Percentiles rank a stretch among this genome's conserved stretches.
Evolutionary conservation across 2,797 vertebrate genomes (phyloP).

Genomic region (Brachyalestes nurse): DNA sequence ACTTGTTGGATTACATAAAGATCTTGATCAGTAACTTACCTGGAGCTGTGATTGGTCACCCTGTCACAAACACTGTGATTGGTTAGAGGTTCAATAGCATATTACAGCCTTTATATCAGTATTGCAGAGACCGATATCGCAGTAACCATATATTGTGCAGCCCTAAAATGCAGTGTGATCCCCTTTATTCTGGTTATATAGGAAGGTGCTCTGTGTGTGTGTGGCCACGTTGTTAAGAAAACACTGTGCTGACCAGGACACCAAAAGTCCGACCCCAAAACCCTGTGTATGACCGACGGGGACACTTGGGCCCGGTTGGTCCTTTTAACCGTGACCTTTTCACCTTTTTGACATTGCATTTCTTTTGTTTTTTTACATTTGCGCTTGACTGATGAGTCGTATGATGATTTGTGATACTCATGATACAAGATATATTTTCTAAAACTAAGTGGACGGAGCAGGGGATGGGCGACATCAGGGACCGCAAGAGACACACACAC

Average conservation of each 20-base stretch:
- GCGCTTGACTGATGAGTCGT: constrained; percentile 62
- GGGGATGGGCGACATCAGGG: constrained; percentile 53
- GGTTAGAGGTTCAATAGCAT: too few relatives aligned
- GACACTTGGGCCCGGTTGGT: not conserved
- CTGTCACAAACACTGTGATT: too few relatives aligned
- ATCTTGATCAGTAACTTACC: too few relatives aligned
- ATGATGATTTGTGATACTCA: constrained; percentile 63
- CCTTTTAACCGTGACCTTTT: not conserved
- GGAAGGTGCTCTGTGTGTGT: too few relatives aligned
- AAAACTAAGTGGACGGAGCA: constrained; percentile 51
- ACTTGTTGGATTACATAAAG: too few relatives aligned
- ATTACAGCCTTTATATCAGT: too few relatives aligned
- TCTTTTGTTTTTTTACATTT: constrained; percentile 30
- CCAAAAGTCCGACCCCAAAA: too few relatives aligned
- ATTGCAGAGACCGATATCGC: too few relatives aligned
- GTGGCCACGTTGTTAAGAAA: constrained; percentile 69
- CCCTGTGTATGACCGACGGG: constrained; percentile 54
- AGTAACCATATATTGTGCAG: too few relatives aligned
- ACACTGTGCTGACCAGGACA: constrained; percentile 71
- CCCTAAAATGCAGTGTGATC: not conserved
- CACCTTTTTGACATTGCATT: constrained; percentile 49
- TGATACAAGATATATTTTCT: constrained; percentile 59
- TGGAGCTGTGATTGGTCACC: too few relatives aligned
- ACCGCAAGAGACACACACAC: constrained; percentile 52
- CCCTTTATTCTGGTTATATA: not conserved